Conservation (phyloP, 2,888 invertebrate species). For the Ischnura elegans region DNA sequence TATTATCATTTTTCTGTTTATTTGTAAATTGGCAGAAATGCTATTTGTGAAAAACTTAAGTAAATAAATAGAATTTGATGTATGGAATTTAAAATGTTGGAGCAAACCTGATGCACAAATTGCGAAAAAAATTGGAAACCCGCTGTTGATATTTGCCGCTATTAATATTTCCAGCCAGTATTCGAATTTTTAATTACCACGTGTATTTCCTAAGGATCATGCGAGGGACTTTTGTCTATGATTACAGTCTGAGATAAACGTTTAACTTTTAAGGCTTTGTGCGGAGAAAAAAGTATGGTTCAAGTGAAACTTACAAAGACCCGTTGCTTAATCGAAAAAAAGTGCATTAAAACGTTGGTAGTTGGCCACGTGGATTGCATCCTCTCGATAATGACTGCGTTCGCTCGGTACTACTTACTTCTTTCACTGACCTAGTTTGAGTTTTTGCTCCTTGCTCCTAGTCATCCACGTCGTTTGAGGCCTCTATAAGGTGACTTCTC, state of each 20-base stretch:
- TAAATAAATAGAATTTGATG: too few species aligned
- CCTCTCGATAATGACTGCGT: neutral
- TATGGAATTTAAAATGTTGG: too few species aligned
- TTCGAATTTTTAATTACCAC: too few species aligned
- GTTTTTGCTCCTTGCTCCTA: neutral
- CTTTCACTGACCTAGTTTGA: conserved; percentile 9
- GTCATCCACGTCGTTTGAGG: neutral
- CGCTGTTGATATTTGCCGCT: too few species aligned
- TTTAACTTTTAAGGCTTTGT: neutral
- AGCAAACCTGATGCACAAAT: too few species aligned
- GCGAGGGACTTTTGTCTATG: too few species aligned
- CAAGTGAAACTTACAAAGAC: neutral
- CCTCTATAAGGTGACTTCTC: neutral
- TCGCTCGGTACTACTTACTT: neutral
- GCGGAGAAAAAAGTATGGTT: neutral
- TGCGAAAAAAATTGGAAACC: too few species aligned
- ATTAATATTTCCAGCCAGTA: too few species aligned
- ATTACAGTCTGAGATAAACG: neutral
- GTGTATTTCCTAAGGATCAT: too few species aligned
- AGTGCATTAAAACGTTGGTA: neutral
- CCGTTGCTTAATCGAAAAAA: neutral
- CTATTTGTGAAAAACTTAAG: too few species aligned
- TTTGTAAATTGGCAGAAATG: too few species aligned
- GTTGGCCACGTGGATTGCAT: neutral
- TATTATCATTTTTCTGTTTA: too few species aligned